Percentiles rank a stretch among this genome's conserved stretches.
Evolutionary conservation across 1,140 invertebrate species (phyloP).

Genomic region (Ostrea edulis): DNA sequence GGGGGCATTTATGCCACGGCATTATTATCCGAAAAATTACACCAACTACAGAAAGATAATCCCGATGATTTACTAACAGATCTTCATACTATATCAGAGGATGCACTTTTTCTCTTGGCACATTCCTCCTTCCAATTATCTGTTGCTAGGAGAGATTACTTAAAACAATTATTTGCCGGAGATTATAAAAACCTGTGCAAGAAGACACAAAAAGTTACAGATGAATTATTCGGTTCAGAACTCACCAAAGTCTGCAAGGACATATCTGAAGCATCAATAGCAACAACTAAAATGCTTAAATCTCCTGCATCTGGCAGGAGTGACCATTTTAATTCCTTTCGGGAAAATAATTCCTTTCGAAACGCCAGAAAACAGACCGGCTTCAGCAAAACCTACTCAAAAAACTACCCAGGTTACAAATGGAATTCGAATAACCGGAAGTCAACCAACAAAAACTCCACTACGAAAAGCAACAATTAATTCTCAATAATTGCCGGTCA

Average conservation of each 20-base stretch:
- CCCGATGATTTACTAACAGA: slow-evolving; percentile 1
- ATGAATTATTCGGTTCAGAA: slow-evolving; percentile 10
- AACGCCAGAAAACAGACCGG: too few species aligned
- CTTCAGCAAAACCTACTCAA: neutral
- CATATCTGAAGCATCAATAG: neutral
- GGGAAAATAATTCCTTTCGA: neutral
- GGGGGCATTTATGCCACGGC: neutral
- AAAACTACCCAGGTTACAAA: slow-evolving; percentile 19
- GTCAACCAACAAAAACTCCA: neutral
- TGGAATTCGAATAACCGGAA: slow-evolving; percentile 10
- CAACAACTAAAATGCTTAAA: neutral
- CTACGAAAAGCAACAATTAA: neutral
- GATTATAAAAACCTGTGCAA: slow-evolving; percentile 30
- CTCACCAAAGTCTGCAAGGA: neutral
- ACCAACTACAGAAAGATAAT: neutral
- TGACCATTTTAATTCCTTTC: neutral
- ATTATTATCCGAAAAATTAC: slow-evolving; percentile 2
- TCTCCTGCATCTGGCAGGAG: neutral
- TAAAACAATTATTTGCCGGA: slow-evolving; percentile 34
- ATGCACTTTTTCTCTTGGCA: neutral
- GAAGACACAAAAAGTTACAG: neutral
- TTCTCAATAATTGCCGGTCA: neutral
- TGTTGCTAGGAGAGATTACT: neutral
- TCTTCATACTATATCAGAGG: slow-evolving; percentile 25
- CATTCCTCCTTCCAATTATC: slow-evolving; percentile 13